Conservation (phyloP, 2,797 vertebrate genomes). For the Pampus argenteus region DNA sequence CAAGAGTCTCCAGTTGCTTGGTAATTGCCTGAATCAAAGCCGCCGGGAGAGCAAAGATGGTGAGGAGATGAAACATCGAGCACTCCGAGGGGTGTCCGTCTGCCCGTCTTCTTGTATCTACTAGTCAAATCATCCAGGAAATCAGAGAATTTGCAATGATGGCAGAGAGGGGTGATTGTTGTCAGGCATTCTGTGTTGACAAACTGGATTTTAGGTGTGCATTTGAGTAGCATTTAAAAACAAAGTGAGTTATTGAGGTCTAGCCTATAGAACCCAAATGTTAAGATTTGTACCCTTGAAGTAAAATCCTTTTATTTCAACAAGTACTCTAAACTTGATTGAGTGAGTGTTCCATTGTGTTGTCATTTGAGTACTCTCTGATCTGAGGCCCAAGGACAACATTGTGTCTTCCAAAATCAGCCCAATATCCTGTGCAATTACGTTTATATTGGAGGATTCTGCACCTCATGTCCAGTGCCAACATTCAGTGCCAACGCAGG, state of each 20-base stretch:
- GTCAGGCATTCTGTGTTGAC: background rate
- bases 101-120: constrained; percentile 43
- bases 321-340: background rate
- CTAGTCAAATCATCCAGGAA: constrained; percentile 64
- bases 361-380: background rate
- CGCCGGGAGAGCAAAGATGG: constrained; percentile 53
- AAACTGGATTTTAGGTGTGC: constrained; percentile 2
- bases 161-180: background rate
- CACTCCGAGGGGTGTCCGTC: constrained; percentile 43
- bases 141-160: constrained; percentile 26
- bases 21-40: constrained; percentile 84
- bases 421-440: background rate
- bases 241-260: background rate
- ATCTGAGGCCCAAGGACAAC: background rate
- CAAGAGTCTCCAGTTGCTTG: constrained; percentile 72
- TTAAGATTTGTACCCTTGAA: background rate
- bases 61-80: constrained; percentile 40
- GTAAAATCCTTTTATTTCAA: background rate
- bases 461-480: background rate
- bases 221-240: constrained; percentile 9
- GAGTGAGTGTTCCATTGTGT: background rate
- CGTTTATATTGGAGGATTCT: background rate
- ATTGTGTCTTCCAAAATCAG: background rate
- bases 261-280: background rate
- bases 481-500: background rate